Conservation (phyloP, 1,140 invertebrate species). For the Oreohelix idahoensis region DNA sequence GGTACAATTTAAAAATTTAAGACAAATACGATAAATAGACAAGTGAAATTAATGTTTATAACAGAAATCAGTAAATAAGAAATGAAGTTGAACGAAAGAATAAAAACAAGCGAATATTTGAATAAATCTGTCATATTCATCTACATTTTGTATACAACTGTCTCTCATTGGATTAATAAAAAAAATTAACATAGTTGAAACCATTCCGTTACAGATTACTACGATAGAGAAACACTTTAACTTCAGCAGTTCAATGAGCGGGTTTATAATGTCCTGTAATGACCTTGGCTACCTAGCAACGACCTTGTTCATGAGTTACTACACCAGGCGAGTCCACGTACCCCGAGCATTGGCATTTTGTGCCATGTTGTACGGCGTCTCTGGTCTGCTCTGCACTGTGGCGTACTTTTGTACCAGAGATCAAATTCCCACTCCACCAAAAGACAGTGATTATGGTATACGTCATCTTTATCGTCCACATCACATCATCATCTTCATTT, state of each 20-base stretch:
- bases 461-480: too few relatives aligned
- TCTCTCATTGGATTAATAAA: too few relatives aligned
- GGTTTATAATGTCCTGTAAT: slow-evolving; percentile 64
- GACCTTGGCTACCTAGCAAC: slow-evolving; percentile 64
- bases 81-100: too few relatives aligned
- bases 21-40: too few relatives aligned
- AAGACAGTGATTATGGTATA: not conserved
- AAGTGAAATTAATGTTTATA: too few relatives aligned
- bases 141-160: too few relatives aligned
- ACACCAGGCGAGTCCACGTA: slow-evolving; percentile 57
- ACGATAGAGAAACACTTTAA: slow-evolving; percentile 65
- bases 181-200: too few relatives aligned
- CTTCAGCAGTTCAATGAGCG: slow-evolving; percentile 60
- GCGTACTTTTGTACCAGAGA: slow-evolving; percentile 55
- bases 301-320: slow-evolving; percentile 58
- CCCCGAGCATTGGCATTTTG: slow-evolving; percentile 57
- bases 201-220: slow-evolving; percentile 62
- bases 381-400: slow-evolving; percentile 59
- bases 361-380: slow-evolving; percentile 58
- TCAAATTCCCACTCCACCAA: not conserved
- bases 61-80: too few relatives aligned
- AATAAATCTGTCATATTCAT: too few relatives aligned
- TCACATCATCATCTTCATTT: too few relatives aligned
- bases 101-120: too few relatives aligned
- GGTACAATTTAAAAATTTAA: too few relatives aligned